phyloP scores from a whole-genome alignment of 2,797 vertebrate species.

The Esox lucius region DNA sequence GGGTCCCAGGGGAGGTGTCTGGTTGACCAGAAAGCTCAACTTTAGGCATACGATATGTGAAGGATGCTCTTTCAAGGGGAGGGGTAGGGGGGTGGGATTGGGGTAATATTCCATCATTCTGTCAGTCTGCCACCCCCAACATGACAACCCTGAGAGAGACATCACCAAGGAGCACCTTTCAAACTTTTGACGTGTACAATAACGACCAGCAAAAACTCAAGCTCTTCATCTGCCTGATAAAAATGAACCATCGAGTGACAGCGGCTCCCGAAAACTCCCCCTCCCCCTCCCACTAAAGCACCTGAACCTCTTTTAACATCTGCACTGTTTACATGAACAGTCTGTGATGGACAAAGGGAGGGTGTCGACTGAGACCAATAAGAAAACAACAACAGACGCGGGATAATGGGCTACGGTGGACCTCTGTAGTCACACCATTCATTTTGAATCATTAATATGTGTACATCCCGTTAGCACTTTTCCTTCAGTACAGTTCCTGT shows the following conservation, averaged over 20 bases:
- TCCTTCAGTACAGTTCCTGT: slow-evolving; percentile 80
- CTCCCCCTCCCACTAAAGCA: background rate
- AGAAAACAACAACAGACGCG: background rate
- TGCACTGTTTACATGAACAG: too few species aligned
- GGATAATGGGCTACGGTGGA: background rate
- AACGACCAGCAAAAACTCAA: background rate
- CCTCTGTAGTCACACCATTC: slow-evolving; percentile 19
- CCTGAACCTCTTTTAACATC: too few species aligned
- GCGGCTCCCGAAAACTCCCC: background rate
- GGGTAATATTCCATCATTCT: slow-evolving; percentile 79
- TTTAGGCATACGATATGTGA: slow-evolving; percentile 84
- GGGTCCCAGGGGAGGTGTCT: slow-evolving; percentile 83
- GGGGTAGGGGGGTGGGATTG: slow-evolving; percentile 72
- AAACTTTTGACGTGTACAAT: background rate
- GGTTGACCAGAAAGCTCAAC: slow-evolving; percentile 86
- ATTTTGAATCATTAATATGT: slow-evolving; percentile 62
- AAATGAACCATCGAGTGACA: background rate
- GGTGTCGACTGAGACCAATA: background rate
- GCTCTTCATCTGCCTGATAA: background rate
- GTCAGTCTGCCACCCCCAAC: slow-evolving; percentile 59
- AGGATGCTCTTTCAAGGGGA: slow-evolving; percentile 85
- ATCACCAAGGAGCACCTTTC: background rate
- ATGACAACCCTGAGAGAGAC: slow-evolving; percentile 19
- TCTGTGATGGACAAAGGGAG: background rate
- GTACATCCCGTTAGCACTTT: slow-evolving; percentile 51